These are phyloP conservation scores for Fabriciana adippe DNA, from an alignment of 2,888 invertebrate species.

Conservation along the genomic window DNA sequence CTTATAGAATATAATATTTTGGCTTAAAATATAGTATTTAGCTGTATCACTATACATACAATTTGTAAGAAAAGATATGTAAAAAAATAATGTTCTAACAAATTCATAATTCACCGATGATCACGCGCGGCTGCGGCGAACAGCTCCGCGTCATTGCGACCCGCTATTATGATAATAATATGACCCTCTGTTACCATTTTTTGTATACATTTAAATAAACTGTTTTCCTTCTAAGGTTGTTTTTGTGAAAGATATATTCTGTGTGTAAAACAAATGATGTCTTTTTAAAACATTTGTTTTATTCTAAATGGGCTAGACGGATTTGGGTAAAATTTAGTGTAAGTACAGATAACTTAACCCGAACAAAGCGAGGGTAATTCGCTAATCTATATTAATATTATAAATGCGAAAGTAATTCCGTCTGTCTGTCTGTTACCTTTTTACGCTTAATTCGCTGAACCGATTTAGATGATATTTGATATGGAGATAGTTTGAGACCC, in stretches of 20 bases:
- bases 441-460: no score
- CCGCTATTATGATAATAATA: conserved; percentile 12
- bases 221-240: neutral
- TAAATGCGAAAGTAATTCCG: no score
- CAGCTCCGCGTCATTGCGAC: neutral
- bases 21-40: neutral
- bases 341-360: no score
- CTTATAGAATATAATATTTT: neutral
- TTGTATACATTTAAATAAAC: conserved; percentile 9
- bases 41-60: neutral
- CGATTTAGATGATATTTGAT: no score
- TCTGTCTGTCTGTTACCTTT: no score
- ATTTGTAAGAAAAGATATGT: neutral
- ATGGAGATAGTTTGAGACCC: no score
- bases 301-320: no score
- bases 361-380: no score
- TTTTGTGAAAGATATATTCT: neutral
- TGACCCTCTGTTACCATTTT: conserved; percentile 11
- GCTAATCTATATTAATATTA: no score
- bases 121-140: conserved; percentile 17
- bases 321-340: no score
- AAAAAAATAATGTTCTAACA: conserved; percentile 7
- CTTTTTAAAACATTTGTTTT: no score
- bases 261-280: neutral
- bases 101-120: conserved; percentile 16